Conservation (phyloP, 2,113 vertebrate genomes). For the Lampris megalopsis region DNA sequence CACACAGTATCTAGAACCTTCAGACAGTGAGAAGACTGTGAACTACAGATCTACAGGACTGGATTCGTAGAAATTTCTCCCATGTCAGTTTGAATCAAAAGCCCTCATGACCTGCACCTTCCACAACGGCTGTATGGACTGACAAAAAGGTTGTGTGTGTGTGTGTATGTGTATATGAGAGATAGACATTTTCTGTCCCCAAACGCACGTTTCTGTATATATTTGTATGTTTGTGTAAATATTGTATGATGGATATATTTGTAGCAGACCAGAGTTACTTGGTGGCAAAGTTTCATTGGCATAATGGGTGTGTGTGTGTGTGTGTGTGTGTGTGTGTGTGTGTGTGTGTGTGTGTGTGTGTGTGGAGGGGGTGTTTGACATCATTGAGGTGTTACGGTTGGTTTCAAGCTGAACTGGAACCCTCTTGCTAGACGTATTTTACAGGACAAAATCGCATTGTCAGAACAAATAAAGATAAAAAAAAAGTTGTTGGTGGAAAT, state of each 20-base stretch:
- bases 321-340: not conserved
- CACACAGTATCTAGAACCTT: too few species aligned
- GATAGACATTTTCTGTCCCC: not conserved
- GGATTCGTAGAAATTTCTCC: not conserved
- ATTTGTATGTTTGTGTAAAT: constrained; percentile 39
- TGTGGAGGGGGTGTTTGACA: not conserved
- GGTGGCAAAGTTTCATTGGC: constrained; percentile 11
- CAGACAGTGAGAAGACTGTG: not conserved
- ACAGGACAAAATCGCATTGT: constrained; percentile 12
- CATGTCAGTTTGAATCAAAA: not conserved
- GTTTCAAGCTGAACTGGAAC: constrained; percentile 14
- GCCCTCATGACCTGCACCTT: constrained; percentile 21
- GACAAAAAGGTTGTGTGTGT: constrained; percentile 1
- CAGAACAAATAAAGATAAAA: constrained; percentile 21
- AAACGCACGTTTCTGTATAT: constrained; percentile 22
- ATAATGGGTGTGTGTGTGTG: not conserved
- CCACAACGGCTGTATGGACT: constrained; percentile 12
- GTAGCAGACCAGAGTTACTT: constrained; percentile 25
- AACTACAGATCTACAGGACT: not conserved
- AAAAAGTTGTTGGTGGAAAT: constrained; percentile 20
- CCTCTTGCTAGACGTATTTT: constrained; percentile 20
- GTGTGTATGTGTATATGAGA: constrained; percentile 32
- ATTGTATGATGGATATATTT: constrained; percentile 41
- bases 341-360: constrained; percentile 4
- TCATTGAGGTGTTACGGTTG: not conserved